Base-by-base conservation (phyloP, 2,113 vertebrate genomes). In the Tylochromis polylepis region DNA sequence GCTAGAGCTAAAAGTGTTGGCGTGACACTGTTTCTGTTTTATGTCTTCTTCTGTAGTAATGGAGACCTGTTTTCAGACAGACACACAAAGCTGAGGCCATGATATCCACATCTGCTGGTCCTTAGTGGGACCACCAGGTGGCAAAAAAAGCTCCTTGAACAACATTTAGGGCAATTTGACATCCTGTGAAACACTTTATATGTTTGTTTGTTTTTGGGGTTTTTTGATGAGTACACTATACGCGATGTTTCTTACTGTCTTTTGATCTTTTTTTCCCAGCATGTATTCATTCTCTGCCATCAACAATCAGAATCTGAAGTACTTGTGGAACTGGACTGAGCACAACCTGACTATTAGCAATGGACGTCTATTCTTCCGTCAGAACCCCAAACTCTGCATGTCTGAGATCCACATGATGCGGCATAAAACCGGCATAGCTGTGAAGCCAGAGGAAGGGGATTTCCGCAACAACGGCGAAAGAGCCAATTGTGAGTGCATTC, bases 331-430 rank as follows among this genome's bases (percentile, higher is more conserved):
- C 95, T 99, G 98, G 98, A 97, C 92, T 89, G 97, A 97, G 83
- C 99, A 98, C 93, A 99, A 99, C 94, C 94, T 99, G 94, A 99
- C 98, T 3, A 97, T 99, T 94, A 96, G 93, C n/a, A 92, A 95
- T 0, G 98, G 99, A 20, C 98, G 99, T 34, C 97, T 99, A 92
- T 98, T 98, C 89, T 99, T 99, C 34, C 97, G 97, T 2, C 97
- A 96, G 93, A 99, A 99, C 92, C 98, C 98, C 84, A 99, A 98
- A 85, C 94, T 99, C 6, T 99, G 99, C 57, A 96, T 98, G 88
- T 98, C 98, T 0, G 98, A 99, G 94, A 99, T 99, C 85, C 97
- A 97, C 88, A 97, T 92, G 4, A 99, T 99, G 99, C 98, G 98
- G 95, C 97, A 98, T 3, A 97, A 97, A 84, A 97, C 98, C 0